These are phyloP conservation scores for Acropora tenuis DNA, from an alignment of 64 coral and sea anemone genomes.

Conservation along the genomic window DNA sequence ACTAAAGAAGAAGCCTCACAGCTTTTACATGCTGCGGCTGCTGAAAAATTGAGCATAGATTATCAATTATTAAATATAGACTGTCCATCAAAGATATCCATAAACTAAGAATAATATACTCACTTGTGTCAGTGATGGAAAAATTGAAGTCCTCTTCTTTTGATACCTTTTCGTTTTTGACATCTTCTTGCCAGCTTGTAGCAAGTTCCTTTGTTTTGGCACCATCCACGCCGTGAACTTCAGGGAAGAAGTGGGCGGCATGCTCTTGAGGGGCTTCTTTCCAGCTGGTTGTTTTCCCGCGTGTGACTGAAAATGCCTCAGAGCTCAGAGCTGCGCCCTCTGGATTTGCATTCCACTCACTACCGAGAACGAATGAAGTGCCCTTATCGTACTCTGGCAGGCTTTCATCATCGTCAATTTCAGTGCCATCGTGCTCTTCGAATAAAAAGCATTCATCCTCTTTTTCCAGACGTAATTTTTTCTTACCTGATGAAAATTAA, in stretches of 20 bases:
- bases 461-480: constrained; percentile 3
- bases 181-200: constrained; percentile 1
- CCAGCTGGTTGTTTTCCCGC: no score
- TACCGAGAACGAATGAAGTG: neutral
- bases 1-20: neutral
- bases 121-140: neutral
- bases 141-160: neutral
- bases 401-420: constrained; percentile 2
- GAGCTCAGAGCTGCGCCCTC: neutral
- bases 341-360: constrained; percentile 4
- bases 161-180: neutral
- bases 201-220: neutral
- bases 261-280: neutral
- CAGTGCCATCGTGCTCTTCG: neutral
- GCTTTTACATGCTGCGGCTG: no score
- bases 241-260: neutral
- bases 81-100: no score
- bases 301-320: neutral
- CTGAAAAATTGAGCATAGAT: no score
- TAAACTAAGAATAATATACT: neutral
- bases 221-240: neutral
- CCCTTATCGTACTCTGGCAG: constrained; percentile 3
- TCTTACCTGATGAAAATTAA: neutral
- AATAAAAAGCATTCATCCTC: neutral
- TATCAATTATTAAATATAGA: no score